These are phyloP conservation scores for Pelodiscus sinensis DNA, from an alignment of 2,113 vertebrate species.

Conservation along the genomic window DNA sequence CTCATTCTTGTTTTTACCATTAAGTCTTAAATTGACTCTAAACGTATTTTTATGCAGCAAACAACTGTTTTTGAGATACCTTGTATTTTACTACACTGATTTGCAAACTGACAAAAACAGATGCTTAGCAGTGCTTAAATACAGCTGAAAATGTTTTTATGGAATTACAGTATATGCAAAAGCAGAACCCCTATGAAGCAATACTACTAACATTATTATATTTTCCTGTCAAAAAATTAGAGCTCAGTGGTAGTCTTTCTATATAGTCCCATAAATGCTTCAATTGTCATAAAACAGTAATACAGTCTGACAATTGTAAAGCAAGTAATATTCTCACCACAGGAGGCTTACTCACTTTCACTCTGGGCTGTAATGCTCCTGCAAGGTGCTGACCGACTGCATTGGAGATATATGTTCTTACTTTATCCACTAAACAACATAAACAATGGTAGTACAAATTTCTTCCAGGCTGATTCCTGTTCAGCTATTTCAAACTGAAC, in stretches of 20 bases:
- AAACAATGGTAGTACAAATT: rapidly evolving
- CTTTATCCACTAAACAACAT: neutral
- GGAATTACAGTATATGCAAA: neutral
- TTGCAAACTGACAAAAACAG: neutral
- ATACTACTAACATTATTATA: neutral
- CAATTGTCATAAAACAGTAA: neutral
- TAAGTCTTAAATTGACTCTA: neutral
- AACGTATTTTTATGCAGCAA: neutral
- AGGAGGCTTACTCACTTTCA: neutral
- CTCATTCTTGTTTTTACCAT: neutral
- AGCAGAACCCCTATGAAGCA: neutral
- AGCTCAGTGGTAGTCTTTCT: neutral
- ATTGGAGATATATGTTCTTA: rapidly evolving
- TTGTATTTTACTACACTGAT: neutral
- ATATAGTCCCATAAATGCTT: neutral
- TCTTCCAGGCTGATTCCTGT: neutral
- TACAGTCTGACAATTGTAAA: neutral
- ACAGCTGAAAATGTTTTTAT: neutral
- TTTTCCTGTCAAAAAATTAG: neutral
- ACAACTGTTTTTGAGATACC: neutral
- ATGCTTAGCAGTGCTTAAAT: neutral
- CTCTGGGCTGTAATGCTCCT: rapidly evolving
- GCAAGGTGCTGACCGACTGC: neutral
- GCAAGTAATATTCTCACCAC: neutral
- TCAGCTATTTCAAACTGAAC: neutral